phyloP scores from a whole-genome alignment of 2,113 vertebrate genomes.

The Oryzias celebensis region DNA sequence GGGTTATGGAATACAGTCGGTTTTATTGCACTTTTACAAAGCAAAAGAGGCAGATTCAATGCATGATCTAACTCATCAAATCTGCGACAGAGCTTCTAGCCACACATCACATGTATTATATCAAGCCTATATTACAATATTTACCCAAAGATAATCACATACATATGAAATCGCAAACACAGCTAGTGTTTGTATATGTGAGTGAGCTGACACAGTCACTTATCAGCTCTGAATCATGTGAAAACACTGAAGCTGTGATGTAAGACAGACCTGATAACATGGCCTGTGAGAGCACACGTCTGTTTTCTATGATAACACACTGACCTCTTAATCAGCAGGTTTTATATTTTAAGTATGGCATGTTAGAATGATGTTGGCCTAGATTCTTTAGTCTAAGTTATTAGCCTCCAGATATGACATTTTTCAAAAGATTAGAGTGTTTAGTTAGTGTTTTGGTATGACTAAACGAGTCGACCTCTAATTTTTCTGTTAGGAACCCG shows the following conservation, averaged over 20 bases:
- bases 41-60: background rate
- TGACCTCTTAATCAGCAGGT: slow-evolving; percentile 44
- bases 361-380: slow-evolving; percentile 30
- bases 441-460: slow-evolving; percentile 18
- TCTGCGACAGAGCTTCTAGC: slow-evolving; percentile 6
- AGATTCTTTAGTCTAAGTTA: slow-evolving; percentile 30
- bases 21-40: background rate
- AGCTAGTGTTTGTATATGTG: slow-evolving; percentile 45
- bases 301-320: slow-evolving; percentile 64
- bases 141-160: slow-evolving; percentile 52
- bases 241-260: slow-evolving; percentile 44
- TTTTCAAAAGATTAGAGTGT: slow-evolving; percentile 47
- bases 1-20: background rate
- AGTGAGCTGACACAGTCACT: slow-evolving; percentile 20
- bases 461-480: slow-evolving; percentile 10
- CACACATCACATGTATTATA: slow-evolving; percentile 12
- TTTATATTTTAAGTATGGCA: slow-evolving; percentile 51
- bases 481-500: slow-evolving; percentile 18
- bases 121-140: slow-evolving; percentile 47
- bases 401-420: slow-evolving; percentile 34
- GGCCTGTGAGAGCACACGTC: slow-evolving; percentile 38
- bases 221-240: slow-evolving; percentile 58
- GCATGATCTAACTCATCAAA: slow-evolving; percentile 19
- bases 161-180: slow-evolving; percentile 35
- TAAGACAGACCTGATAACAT: slow-evolving; percentile 47